A percentile compares a stretch with the other conserved stretches of the same genome.
Conservation (phyloP, 2,888 invertebrate genomes). For the Rhabditophanes sp. region DNA sequence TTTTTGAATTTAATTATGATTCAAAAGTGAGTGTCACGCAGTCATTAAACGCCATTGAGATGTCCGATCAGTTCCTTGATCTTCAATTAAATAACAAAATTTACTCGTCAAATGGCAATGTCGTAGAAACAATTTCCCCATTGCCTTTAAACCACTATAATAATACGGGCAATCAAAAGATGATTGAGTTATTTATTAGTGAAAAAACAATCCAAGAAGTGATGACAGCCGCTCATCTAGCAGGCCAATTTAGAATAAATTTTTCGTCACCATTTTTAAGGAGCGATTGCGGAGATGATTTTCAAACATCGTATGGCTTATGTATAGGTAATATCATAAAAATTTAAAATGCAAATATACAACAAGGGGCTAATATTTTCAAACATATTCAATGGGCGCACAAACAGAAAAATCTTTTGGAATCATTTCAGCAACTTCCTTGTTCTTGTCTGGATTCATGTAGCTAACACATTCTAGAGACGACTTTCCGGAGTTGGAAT, state of each 20-base stretch:
- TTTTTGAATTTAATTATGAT: constrained; percentile 9
- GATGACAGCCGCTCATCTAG: constrained; percentile 33
- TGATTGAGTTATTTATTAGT: constrained; percentile 36
- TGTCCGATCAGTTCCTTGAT: constrained; percentile 24
- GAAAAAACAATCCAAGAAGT: constrained; percentile 34
- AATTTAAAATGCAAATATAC: too few species aligned
- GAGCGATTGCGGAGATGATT: constrained; percentile 36
- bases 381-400: too few species aligned
- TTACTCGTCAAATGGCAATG: constrained; percentile 8
- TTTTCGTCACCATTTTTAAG: constrained; percentile 30
- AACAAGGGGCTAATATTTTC: too few species aligned
- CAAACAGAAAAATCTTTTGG: too few species aligned
- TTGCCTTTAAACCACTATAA: constrained; percentile 4
- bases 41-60: constrained; percentile 24
- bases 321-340: too few species aligned
- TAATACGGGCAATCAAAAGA: constrained; percentile 15
- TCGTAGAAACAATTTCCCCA: constrained; percentile 8
- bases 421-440: too few species aligned
- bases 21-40: constrained; percentile 15
- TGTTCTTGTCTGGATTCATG: too few species aligned
- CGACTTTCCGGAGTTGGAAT: too few species aligned
- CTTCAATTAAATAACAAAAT: constrained; percentile 22
- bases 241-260: constrained; percentile 25
- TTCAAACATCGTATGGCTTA: too few species aligned
- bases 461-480: too few species aligned